Evolutionary conservation across 2,797 vertebrate genomes (phyloP).

Genomic region (Phataginus tricuspis): DNA sequence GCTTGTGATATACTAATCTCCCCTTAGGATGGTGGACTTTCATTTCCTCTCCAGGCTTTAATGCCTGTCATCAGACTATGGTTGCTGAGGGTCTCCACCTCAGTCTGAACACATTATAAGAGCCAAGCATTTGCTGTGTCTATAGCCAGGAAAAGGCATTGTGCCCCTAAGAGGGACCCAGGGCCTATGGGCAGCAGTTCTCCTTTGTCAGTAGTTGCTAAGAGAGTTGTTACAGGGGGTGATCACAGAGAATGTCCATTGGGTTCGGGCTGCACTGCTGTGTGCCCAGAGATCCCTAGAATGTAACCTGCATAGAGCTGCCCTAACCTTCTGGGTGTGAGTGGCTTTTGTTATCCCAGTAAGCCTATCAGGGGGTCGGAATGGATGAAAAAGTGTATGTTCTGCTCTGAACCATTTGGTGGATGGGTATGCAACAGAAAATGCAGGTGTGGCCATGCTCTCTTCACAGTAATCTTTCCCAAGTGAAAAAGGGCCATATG

Average conservation of each 20-base stretch:
- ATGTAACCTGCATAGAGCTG: background rate
- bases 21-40: constrained; percentile 75
- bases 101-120: background rate
- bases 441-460: background rate
- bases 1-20: constrained; percentile 70
- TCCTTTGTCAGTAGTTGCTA: constrained; percentile 28
- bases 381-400: background rate
- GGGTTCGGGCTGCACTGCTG: fast-evolving
- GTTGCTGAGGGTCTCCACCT: constrained; percentile 70
- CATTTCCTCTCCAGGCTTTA: constrained; percentile 65
- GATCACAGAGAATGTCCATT: background rate
- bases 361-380: fast-evolving
- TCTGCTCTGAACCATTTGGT: background rate
- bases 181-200: constrained; percentile 1
- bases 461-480: background rate
- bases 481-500: background rate
- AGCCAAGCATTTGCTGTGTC: constrained; percentile 65
- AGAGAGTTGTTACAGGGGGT: background rate
- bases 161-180: background rate
- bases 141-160: constrained; percentile 53
- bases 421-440: background rate
- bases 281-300: background rate
- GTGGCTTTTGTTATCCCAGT: background rate
- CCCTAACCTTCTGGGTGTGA: background rate
- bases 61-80: constrained; percentile 80